Evolutionary conservation across 2,888 invertebrate species (phyloP).

Genomic region (Drosophila emarginata): DNA sequence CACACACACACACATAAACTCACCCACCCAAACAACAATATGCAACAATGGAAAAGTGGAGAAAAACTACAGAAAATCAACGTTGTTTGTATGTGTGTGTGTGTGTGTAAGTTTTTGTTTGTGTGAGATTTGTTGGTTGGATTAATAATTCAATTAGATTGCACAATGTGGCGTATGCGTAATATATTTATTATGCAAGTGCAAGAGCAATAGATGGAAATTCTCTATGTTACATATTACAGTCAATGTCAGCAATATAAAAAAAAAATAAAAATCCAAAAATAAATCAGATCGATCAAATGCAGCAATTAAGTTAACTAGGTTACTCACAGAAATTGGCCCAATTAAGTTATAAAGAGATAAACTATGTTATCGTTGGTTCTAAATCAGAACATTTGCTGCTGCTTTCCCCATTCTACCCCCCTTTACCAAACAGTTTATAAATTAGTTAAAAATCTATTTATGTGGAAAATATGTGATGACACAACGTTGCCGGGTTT

Average conservation of each 20-base stretch:
- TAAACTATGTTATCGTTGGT: conserved; percentile 17
- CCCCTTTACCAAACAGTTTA: conserved; percentile 23
- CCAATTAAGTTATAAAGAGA: conserved; percentile 32
- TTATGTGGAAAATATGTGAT: conserved; percentile 55
- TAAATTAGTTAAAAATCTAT: conserved; percentile 58
- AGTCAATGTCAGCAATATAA: not conserved
- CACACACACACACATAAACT: conserved; percentile 22
- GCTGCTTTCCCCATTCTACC: not conserved
- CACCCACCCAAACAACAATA: conserved; percentile 30
- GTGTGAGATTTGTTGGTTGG: conserved; percentile 47
- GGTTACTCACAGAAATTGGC: conserved; percentile 30
- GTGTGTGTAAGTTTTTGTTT: conserved; percentile 18
- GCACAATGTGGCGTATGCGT: conserved; percentile 60
- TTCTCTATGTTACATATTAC: conserved; percentile 10
- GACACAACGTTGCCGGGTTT: conserved; percentile 27
- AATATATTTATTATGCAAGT: conserved; percentile 46
- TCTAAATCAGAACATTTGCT: conserved; percentile 17
- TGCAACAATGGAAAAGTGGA: conserved; percentile 30
- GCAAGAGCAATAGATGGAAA: conserved; percentile 10
- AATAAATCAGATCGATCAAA: not conserved
- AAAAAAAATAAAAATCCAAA: not conserved
- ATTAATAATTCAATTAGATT: conserved; percentile 74
- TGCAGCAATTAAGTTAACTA: conserved; percentile 33
- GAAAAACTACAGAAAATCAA: conserved; percentile 6
- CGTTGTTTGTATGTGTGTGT: not conserved